Base-by-base conservation (phyloP, 2,797 vertebrate species). In the Remorina albescens region DNA sequence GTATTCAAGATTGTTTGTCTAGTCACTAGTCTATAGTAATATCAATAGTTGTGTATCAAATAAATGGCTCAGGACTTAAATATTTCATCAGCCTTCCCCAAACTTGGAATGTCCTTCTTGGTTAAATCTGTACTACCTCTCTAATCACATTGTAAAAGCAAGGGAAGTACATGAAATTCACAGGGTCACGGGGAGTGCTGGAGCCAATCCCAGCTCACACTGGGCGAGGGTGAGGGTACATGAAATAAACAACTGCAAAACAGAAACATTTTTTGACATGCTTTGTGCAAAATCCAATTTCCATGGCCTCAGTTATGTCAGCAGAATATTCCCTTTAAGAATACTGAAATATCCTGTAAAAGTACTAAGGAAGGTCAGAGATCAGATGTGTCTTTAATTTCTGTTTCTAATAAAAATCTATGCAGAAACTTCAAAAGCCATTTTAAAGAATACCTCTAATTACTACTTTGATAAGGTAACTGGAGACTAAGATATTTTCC, bases 121-220 rank as follows among this genome's bases (percentile, higher is more conserved):
- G 30, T 55, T 39, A 26, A 68, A 75, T 63, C 59, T 19, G 53
- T n/a, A 47, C 8, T 6, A 56, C 5, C 15, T 12, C n/a, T 56
- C 10, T 44, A 7, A 76, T 57, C 7, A 46, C 19, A 19, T 12
- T 71, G 21, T 42, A 61, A 28, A 6, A 53, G 6, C 6, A 60
- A 0, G 28, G 2, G 25, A 28, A 44, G 18, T 28, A 44, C 19
- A n/a, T 23, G 28, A 34, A 57, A 32, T 6, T 44, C 9, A 16
- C 1, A 44, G n/a, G n/a, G n/a, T n/a, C n/a, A n/a, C n/a, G n/a
- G n/a, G n/a, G n/a, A n/a, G n/a, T n/a, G n/a, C n/a, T n/a, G n/a
- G n/a, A n/a, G n/a, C n/a, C n/a, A n/a, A n/a, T n/a, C n/a, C n/a
- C n/a, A n/a, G n/a, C n/a, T n/a, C n/a, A n/a, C n/a, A n/a, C n/a